Percentiles rank a stretch among this genome's conserved stretches.
Evolutionary conservation across 2,888 invertebrate genomes (phyloP).

Genomic region (Drosophila neonasuta): DNA sequence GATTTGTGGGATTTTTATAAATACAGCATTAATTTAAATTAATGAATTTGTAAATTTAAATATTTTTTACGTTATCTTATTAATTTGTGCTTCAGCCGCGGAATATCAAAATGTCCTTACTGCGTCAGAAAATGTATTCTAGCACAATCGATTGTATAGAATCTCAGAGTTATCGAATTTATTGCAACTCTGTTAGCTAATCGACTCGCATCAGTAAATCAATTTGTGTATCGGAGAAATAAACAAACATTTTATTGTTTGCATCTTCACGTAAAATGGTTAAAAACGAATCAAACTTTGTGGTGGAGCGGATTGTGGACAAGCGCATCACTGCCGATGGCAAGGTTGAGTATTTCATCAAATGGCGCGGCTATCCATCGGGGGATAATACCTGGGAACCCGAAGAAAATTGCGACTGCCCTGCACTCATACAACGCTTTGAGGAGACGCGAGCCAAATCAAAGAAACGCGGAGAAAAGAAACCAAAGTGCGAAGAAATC

Average conservation of each 20-base stretch:
- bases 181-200: not conserved
- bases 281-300: conserved; percentile 87
- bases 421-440: conserved; percentile 92
- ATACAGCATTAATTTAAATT: not conserved
- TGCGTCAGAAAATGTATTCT: not conserved
- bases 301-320: conserved; percentile 95
- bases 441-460: conserved; percentile 87
- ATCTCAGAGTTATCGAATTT: not conserved
- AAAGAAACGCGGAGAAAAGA: conserved; percentile 83
- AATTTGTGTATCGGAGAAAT: not conserved
- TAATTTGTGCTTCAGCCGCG: not conserved
- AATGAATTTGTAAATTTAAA: not conserved
- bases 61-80: not conserved
- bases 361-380: conserved; percentile 91
- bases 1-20: not conserved
- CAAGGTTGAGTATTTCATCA: conserved; percentile 88
- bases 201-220: not conserved
- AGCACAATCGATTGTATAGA: not conserved
- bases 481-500: conserved; percentile 84
- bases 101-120: not conserved
- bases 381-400: conserved; percentile 98
- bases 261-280: conserved; percentile 66
- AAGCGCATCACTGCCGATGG: conserved; percentile 87
- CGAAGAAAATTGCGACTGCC: conserved; percentile 95
- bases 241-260: not conserved